Conservation (phyloP, 2,797 vertebrate genomes). For the Acipenser ruthenus region DNA sequence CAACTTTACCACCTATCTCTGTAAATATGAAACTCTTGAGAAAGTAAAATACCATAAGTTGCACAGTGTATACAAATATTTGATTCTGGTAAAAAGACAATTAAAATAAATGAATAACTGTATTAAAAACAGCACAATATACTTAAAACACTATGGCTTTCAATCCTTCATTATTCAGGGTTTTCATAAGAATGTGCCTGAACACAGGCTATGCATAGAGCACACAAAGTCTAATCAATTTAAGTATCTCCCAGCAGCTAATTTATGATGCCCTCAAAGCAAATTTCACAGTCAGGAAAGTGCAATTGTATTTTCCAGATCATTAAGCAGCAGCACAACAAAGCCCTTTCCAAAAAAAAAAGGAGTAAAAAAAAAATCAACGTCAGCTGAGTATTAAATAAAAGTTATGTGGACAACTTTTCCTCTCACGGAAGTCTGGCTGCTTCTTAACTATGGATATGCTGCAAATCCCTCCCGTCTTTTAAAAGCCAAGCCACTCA, state of each 20-base stretch:
- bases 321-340: slow-evolving; percentile 72
- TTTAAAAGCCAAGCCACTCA: slow-evolving; percentile 20
- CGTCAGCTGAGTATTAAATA: slow-evolving; percentile 34
- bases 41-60: too few relatives aligned
- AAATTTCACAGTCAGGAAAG: slow-evolving; percentile 75
- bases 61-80: too few relatives aligned
- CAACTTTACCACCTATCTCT: too few relatives aligned
- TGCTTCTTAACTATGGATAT: slow-evolving; percentile 30
- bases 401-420: slow-evolving; percentile 31
- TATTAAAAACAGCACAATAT: background rate
- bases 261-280: slow-evolving; percentile 72
- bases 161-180: slow-evolving; percentile 1
- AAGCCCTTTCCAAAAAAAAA: slow-evolving; percentile 48
- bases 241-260: slow-evolving; percentile 67
- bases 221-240: slow-evolving; percentile 67
- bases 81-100: background rate
- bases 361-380: slow-evolving; percentile 33
- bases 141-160: background rate
- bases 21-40: too few relatives aligned
- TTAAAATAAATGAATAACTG: background rate
- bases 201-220: slow-evolving; percentile 44
- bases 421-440: slow-evolving; percentile 39
- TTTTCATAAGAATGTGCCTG: slow-evolving; percentile 32
- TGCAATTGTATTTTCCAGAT: slow-evolving; percentile 80
- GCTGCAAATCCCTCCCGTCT: slow-evolving; percentile 28